Evolutionary conservation across 2,113 vertebrate genomes (phyloP), one percentile per base, ranked within the genome.

Genomic region (Bothrops jararaca): DNA sequence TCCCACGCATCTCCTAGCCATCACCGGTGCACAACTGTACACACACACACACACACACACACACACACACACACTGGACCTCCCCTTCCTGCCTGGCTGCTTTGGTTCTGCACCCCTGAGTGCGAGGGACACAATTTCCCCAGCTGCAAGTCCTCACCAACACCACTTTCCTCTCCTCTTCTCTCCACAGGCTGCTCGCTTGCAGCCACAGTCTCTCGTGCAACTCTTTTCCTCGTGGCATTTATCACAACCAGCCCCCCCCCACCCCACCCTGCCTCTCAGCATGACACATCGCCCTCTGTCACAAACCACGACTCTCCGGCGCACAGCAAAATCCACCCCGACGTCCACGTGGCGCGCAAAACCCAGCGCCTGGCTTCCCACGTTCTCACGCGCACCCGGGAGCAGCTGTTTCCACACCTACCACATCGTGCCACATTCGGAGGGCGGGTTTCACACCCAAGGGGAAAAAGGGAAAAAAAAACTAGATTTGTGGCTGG

Each of bases 361-460:
- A 91, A 15, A 34, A 58, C 54, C 48, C 87, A 56, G 6, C 13
- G 1, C 9, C 5, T 69, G 7, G 9, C 34, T 80, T 80, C 34
- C 74, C 74, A 9, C 12, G 0, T 23, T 4, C 9, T 60, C 56
- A 24, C 86, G 24, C 64, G 5, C 26, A 3, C 24, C 7, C 39
- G 23, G 3, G 11, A 60, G 29, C 86, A 89, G 88, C 88, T 92
- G 92, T 85, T n/a, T 54, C 80, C 92, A 85, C 53, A 85, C 88
- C 53, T 74, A 92, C 88, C 18, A n/a, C n/a, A 2, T 2, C 34
- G 0, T 56, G 56, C 34, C 42, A 8, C 20, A 18, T 60, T 60
- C 1, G 56, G 54, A 54, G 90, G 50, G 74, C 9, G 1, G 1
- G 4, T 56, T 56, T 20, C 13, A 15, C n/a, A 86, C 1, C n/a